These are phyloP conservation scores for Melanophora roralis DNA, from an alignment of 2,888 invertebrate genomes.

Conservation along the genomic window DNA sequence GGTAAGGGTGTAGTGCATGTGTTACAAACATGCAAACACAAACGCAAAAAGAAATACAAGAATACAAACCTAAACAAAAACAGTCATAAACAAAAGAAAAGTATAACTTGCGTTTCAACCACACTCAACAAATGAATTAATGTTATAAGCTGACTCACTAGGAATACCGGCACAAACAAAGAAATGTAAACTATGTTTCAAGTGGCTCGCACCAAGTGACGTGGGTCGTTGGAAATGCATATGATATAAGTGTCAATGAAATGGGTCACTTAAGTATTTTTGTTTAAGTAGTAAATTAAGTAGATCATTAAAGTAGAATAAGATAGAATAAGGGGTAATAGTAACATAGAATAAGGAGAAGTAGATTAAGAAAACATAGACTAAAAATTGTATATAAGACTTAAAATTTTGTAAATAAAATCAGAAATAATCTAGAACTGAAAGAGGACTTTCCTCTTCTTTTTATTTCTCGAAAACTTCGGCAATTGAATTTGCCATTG, in stretches of 20 bases:
- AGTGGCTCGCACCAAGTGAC: no score
- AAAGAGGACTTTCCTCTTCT: neutral
- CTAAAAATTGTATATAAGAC: neutral
- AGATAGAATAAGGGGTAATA: neutral
- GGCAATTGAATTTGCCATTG: neutral
- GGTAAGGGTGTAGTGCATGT: neutral
- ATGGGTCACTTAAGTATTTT: no score
- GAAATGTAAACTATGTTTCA: neutral
- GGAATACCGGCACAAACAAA: neutral
- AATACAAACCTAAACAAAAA: neutral
- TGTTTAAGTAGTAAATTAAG: neutral
- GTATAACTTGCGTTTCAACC: no score
- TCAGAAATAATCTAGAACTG: neutral
- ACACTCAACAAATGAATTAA: no score
- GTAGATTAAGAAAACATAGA: neutral
- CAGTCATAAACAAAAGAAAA: neutral
- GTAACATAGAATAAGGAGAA: neutral
- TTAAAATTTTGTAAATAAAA: neutral
- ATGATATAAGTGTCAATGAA: no score
- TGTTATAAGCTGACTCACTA: no score
- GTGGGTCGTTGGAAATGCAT: neutral
- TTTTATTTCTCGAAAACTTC: neutral
- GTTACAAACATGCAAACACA: neutral
- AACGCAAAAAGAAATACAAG: neutral
- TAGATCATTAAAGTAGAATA: neutral